Percentiles rank a stretch among this genome's conserved stretches.
Conservation (phyloP, 2,888 invertebrate species). For the Zelleria hepariella region DNA sequence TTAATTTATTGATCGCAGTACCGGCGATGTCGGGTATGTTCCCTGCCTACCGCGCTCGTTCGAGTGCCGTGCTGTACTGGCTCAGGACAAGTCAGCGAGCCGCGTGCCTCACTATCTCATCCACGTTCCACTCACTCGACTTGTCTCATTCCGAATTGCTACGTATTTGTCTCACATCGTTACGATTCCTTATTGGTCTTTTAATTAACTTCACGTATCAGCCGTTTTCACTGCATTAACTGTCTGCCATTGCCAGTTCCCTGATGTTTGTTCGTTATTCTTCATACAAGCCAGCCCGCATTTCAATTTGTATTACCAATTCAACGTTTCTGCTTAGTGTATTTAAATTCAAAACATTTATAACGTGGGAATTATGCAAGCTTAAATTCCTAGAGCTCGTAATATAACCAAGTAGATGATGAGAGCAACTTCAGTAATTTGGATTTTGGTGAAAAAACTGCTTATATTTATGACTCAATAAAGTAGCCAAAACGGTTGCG, state of each 20-base stretch:
- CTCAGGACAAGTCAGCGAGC: too few species aligned
- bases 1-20: slow-evolving; percentile 71
- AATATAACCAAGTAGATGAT: background rate
- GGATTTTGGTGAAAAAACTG: background rate
- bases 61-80: background rate
- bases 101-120: background rate
- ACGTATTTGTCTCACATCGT: background rate
- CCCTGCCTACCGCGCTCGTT: slow-evolving; percentile 46
- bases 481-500: slow-evolving; percentile 6
- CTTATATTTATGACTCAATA: slow-evolving; percentile 12
- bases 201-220: background rate
- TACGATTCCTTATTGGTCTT: background rate
- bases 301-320: slow-evolving; percentile 7
- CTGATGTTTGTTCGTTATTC: background rate
- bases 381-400: slow-evolving; percentile 12
- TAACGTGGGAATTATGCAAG: slow-evolving; percentile 25
- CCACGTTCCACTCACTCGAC: too few species aligned
- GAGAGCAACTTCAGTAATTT: background rate
- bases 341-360: slow-evolving; percentile 26
- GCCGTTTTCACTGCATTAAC: background rate
- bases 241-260: background rate
- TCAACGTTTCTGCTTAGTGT: slow-evolving; percentile 14
- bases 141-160: background rate
- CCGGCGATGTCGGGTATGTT: slow-evolving; percentile 60
- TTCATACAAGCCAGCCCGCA: background rate